Evolutionary conservation across 2,888 invertebrate species (phyloP), one percentile per base, ranked within the genome.

Genomic region (Adineta ricciae): DNA sequence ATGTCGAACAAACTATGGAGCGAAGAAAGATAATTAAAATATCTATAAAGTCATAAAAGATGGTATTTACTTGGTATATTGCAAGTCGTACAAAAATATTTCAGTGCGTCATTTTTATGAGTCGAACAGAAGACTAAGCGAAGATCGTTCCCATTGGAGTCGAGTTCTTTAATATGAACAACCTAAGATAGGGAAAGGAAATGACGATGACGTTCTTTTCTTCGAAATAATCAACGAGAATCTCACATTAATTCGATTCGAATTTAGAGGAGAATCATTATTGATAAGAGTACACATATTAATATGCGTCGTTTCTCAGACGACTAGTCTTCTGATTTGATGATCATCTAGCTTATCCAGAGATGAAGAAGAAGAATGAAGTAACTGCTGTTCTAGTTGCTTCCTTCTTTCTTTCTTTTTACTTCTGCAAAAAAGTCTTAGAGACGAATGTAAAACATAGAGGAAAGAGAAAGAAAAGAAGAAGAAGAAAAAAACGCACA

Each of bases 11-110:
- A n/a, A 96, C 78, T 78, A 78, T 24, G 41, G 41, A 78, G 32
- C 2, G 36, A 78, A 4, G 41, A 78, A 41, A 36, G 21, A 38
- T 21, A 16, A 73, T n/a, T 38, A 21, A 0, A 24, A 73, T n/a
- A 38, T 2, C 5, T 41, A 4, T 21, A 41, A 36, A 27, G 21
- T 19, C 36, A 38, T 73, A 73, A 73, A 73, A 11, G n/a, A n/a
- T 78, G 5, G 32, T 41, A 78, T 90, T 97, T 97, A 88, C 96
- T 94, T 19, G 96, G 94, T 87, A 94, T 93, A 87, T 94, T 94
- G 92, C 98, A 99, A 24, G 95, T 95, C 89, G 95, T 94, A 90
- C 98, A 99, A 91, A 94, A 98, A 90, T 94, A 97, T 91, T 96
- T 95, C 83, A 98, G 92, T 87, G 95, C 92, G 91, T 97, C 96